Percentiles rank a stretch among this genome's conserved stretches.
These are phyloP conservation scores for Agrochola litura DNA, from an alignment of 2,888 invertebrate species.

Conservation along the genomic window DNA sequence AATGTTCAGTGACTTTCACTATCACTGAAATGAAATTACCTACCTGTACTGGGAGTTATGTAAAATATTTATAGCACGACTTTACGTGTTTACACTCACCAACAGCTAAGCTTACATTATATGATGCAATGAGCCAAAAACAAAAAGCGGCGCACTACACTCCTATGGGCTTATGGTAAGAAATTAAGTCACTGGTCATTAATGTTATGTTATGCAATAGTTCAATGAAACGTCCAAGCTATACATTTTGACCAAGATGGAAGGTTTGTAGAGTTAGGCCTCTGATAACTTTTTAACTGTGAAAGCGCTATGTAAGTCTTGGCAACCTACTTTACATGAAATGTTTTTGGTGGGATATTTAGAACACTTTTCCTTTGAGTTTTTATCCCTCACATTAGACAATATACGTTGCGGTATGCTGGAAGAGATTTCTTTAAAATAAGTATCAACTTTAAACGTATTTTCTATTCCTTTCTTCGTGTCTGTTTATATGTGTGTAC, in stretches of 20 bases:
- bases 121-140: neutral
- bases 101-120: neutral
- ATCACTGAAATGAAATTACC: constrained; percentile 22
- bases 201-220: no score
- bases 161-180: no score
- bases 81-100: neutral
- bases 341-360: no score
- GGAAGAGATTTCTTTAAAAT: no score
- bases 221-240: neutral
- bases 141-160: neutral
- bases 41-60: constrained; percentile 3
- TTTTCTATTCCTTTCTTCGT: no score
- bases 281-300: no score
- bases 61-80: constrained; percentile 16
- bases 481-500: no score
- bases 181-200: neutral
- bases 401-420: no score
- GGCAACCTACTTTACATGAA: no score
- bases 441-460: no score
- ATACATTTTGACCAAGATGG: neutral
- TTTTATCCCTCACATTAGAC: neutral
- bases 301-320: no score
- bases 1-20: constrained; percentile 40
- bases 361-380: no score
- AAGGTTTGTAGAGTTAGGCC: neutral